A percentile compares a stretch with the other conserved stretches of the same genome.
phyloP scores from a whole-genome alignment of 2,888 invertebrate genomes.

The Matsumyia berberina region DNA sequence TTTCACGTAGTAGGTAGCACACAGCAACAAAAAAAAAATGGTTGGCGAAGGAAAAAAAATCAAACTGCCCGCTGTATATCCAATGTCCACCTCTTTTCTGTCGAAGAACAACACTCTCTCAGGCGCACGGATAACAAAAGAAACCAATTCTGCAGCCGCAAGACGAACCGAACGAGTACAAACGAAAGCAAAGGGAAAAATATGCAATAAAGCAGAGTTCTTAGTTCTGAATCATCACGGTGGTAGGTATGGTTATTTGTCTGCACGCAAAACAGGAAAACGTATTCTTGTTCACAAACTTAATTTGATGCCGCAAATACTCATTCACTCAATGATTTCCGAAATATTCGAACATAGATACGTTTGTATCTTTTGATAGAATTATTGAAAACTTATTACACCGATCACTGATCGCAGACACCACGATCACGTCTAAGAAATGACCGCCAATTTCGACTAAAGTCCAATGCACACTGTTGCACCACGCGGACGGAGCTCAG shows the following conservation, averaged over 20 bases:
- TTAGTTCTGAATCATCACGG: conserved; percentile 74
- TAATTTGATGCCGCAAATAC: conserved; percentile 38
- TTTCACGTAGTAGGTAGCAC: conserved; percentile 43
- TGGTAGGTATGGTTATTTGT: conserved; percentile 32
- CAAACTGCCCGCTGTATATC: conserved; percentile 30
- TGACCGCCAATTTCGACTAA: conserved; percentile 5
- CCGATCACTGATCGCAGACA: not conserved
- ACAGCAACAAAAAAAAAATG: not conserved
- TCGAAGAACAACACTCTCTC: conserved; percentile 36
- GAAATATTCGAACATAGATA: conserved; percentile 27
- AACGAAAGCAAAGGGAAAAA: conserved; percentile 37
- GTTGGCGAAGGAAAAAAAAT: conserved; percentile 23
- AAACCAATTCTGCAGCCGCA: conserved; percentile 64
- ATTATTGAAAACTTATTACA: not conserved
- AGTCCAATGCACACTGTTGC: no score
- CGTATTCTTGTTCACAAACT: conserved; percentile 8
- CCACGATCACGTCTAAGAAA: not conserved
- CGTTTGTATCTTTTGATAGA: conserved; percentile 41
- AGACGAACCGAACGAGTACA: conserved; percentile 34
- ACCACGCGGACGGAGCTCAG: not conserved
- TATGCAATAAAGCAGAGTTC: conserved; percentile 61
- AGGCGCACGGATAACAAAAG: conserved; percentile 65
- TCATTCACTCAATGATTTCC: conserved; percentile 13
- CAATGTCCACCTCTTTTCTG: conserved; percentile 65
- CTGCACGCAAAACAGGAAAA: conserved; percentile 43